A percentile compares a stretch with the other conserved stretches of the same genome.
Evolutionary conservation across 2,113 vertebrate species (phyloP).

Genomic region (Bucco capensis): DNA sequence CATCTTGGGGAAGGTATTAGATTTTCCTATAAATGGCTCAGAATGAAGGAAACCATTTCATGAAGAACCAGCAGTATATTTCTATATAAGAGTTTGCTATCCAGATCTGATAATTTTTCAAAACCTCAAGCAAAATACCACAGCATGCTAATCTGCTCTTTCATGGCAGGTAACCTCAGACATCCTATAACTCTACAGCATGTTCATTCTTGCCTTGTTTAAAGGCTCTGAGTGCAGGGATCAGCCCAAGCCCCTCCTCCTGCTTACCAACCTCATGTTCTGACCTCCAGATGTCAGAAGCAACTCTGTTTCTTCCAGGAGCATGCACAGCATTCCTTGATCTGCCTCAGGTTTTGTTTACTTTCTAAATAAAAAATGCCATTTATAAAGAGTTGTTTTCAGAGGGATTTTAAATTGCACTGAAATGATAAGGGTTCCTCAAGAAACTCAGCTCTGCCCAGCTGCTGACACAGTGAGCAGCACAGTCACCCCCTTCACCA

Average conservation of each 20-base stretch:
- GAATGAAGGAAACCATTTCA: neutral
- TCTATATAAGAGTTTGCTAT: neutral
- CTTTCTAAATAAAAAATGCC: neutral
- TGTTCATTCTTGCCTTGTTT: conserved; percentile 12
- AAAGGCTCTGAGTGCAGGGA: neutral
- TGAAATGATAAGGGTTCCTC: neutral
- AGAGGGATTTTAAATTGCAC: neutral
- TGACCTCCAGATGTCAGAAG: neutral
- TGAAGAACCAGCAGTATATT: neutral
- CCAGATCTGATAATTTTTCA: neutral
- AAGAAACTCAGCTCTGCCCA: neutral
- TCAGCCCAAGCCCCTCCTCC: neutral
- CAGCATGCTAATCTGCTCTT: conserved; percentile 34
- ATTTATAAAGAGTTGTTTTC: neutral
- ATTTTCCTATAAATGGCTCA: neutral
- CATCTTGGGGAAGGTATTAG: neutral
- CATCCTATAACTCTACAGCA: neutral
- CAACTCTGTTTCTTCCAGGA: neutral
- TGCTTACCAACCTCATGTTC: neutral
- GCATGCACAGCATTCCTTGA: neutral
- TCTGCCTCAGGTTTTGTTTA: neutral
- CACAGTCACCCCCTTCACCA: neutral
- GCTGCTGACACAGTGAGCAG: neutral
- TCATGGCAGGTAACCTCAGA: conserved; percentile 38
- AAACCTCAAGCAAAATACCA: conserved; percentile 50